These are phyloP conservation scores for Peromyscus melanophrys DNA, from an alignment of 2,797 vertebrate species.

Conservation along the genomic window DNA sequence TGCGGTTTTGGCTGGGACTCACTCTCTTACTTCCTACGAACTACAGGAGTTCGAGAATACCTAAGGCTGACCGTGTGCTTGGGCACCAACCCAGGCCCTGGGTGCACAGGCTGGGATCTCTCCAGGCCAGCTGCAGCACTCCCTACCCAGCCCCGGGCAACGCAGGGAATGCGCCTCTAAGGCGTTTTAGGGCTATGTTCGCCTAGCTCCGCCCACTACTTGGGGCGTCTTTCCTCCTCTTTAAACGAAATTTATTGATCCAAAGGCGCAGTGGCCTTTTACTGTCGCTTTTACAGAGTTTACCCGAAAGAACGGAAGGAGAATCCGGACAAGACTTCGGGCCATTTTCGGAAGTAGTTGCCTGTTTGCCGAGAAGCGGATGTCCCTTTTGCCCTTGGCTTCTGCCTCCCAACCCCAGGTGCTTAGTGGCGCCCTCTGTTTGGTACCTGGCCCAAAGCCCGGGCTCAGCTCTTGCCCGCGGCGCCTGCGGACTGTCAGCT, in stretches of 20 bases:
- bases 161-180: accelerated
- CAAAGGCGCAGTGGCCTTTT: not conserved
- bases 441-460: accelerated
- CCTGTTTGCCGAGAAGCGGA: not conserved
- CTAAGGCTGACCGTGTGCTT: not conserved
- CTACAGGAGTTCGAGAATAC: not conserved
- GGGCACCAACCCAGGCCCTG: too few relatives aligned
- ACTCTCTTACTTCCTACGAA: not conserved
- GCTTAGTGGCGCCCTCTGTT: not conserved
- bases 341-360: not conserved
- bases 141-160: accelerated
- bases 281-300: not conserved
- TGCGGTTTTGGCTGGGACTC: too few relatives aligned
- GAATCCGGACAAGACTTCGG: not conserved
- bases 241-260: not conserved
- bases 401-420: not conserved
- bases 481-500: accelerated
- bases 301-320: not conserved
- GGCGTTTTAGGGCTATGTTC: not conserved
- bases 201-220: too few relatives aligned
- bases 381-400: not conserved
- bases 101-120: not conserved
- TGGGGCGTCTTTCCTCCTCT: not conserved
- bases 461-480: not conserved
- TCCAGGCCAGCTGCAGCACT: not conserved